These are phyloP conservation scores for Amphipoea lucens DNA, from an alignment of 2,888 invertebrate genomes.

Conservation along the genomic window DNA sequence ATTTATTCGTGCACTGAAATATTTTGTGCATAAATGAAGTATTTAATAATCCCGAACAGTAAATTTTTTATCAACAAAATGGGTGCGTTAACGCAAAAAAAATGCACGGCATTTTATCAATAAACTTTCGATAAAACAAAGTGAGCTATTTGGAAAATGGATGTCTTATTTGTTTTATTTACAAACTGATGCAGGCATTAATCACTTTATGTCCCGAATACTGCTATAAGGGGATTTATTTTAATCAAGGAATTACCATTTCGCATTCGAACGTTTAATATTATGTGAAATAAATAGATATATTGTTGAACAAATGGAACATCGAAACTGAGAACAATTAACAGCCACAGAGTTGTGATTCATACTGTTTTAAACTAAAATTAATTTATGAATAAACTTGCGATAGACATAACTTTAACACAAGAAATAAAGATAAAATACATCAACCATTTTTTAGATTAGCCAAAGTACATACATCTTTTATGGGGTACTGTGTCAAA, in stretches of 20 bases:
- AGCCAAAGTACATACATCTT: too few species aligned
- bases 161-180: slow-evolving; percentile 21
- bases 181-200: slow-evolving; percentile 23
- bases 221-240: slow-evolving; percentile 34
- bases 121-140: slow-evolving; percentile 11
- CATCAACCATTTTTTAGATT: too few species aligned
- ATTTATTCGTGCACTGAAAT: not conserved
- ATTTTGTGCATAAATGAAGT: not conserved
- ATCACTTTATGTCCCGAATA: slow-evolving; percentile 20
- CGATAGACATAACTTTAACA: too few species aligned
- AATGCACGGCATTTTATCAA: slow-evolving; percentile 10
- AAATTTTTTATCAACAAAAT: slow-evolving; percentile 25
- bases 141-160: slow-evolving; percentile 10
- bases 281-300: slow-evolving; percentile 27
- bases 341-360: slow-evolving; percentile 30
- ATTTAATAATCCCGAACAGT: not conserved
- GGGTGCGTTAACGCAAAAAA: not conserved
- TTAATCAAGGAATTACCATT: slow-evolving; percentile 29
- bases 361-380: slow-evolving; percentile 26
- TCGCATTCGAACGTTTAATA: slow-evolving; percentile 19
- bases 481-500: too few species aligned
- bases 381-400: not conserved
- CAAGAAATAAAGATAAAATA: too few species aligned
- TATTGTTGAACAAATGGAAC: slow-evolving; percentile 28
- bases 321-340: slow-evolving; percentile 25